phyloP scores from a whole-genome alignment of 2,888 invertebrate species.

The Ptychoptera albimana region DNA sequence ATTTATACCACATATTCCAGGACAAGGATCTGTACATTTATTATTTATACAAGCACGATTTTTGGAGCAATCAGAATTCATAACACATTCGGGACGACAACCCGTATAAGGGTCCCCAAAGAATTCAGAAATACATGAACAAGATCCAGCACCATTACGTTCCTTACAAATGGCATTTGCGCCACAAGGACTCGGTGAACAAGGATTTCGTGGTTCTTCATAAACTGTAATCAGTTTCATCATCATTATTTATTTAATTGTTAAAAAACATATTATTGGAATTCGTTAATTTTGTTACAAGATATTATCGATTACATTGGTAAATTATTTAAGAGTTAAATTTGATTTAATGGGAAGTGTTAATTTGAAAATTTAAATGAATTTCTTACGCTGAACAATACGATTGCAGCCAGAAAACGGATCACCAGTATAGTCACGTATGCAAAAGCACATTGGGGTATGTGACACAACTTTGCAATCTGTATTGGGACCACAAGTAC shows the following conservation, averaged over 20 bases:
- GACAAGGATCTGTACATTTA: conserved; percentile 72
- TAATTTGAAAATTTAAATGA: neutral
- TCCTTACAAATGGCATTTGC: conserved; percentile 48
- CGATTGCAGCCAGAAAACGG: conserved; percentile 40
- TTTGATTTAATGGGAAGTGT: neutral
- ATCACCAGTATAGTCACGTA: conserved; percentile 41
- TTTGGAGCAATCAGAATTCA: conserved; percentile 46
- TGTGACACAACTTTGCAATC: conserved; percentile 42
- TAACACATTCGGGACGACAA: conserved; percentile 51
- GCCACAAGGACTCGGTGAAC: conserved; percentile 50
- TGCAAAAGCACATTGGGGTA: conserved; percentile 34
- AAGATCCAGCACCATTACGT: conserved; percentile 45
- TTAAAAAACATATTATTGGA: neutral
- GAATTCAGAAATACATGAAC: conserved; percentile 45
- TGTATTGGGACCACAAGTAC: conserved; percentile 50
- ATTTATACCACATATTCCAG: conserved; percentile 67
- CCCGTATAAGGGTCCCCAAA: conserved; percentile 47
- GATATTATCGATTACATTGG: neutral
- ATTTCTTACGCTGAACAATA: conserved; percentile 31
- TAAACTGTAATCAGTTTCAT: conserved; percentile 25
- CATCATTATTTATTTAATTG: neutral
- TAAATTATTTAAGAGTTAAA: neutral
- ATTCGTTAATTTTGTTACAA: neutral
- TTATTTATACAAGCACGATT: conserved; percentile 50
- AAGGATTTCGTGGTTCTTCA: conserved; percentile 35